These are phyloP conservation scores for Girardinichthys multiradiatus DNA, from an alignment of 2,113 vertebrate genomes.

Conservation along the genomic window DNA sequence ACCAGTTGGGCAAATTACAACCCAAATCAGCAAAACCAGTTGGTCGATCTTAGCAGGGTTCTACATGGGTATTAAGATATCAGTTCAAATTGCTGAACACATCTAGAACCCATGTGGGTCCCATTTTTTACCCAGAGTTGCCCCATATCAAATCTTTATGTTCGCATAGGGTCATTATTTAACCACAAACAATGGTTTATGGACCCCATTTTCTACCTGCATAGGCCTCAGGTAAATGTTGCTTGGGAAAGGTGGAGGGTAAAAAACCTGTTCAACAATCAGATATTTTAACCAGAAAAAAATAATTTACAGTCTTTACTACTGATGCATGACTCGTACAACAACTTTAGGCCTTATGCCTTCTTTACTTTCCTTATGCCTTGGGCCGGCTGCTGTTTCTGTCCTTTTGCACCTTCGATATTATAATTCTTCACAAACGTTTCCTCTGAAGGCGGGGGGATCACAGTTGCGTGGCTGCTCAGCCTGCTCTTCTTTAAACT, in stretches of 20 bases:
- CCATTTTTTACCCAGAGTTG: too few relatives aligned
- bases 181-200: not conserved
- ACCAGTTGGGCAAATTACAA: too few relatives aligned
- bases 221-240: not conserved
- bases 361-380: too few relatives aligned
- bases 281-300: too few relatives aligned
- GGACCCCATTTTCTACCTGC: not conserved
- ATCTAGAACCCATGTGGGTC: too few relatives aligned
- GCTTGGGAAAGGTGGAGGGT: not conserved
- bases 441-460: constrained; percentile 1
- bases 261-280: not conserved
- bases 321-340: too few relatives aligned
- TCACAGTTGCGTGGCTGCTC: not conserved
- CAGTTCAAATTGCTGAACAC: too few relatives aligned
- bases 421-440: not conserved
- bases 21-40: too few relatives aligned
- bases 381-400: not conserved
- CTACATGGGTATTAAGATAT: too few relatives aligned
- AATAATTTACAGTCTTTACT: too few relatives aligned
- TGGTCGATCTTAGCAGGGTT: too few relatives aligned
- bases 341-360: too few relatives aligned
- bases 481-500: constrained; percentile 28
- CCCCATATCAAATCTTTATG: not conserved
- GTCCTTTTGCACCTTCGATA: not conserved
- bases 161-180: not conserved